Evolutionary conservation across 2,797 vertebrate species (phyloP), one percentile per base, ranked within the genome.

Genomic region (Salmo trutta): DNA sequence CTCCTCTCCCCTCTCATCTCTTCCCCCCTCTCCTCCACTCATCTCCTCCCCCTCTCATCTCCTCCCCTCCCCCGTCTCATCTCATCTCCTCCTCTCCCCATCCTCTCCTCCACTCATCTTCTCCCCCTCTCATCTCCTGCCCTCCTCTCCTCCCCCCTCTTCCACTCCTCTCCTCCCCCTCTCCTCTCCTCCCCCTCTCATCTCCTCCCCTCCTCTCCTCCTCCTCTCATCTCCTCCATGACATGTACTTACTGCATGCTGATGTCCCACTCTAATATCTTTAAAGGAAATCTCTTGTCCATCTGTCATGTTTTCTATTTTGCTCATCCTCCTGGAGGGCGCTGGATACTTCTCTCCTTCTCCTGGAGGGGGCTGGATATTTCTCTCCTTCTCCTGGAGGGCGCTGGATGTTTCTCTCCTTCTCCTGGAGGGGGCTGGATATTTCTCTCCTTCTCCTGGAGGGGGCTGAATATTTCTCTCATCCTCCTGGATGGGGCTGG

Each of bases 301-400:
- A n/a, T 79, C 91, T 90, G 89, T 91, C 88, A 85, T 89, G 90
- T 87, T 84, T 84, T 83, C 89, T 84, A 90, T 91, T 75, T 87
- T 24, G 83, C 82, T 79, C 77, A 79, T 84, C 83, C 78, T 82
- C 88, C 88, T 85, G 54, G 88, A 87, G 90, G 88, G 77, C 68
- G 41, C 64, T 73, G 73, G 83, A 59, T 89, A 88, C 90, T 89
- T 91, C 51, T 17, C 51, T 29, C 24, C 27, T 62, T 80, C 75
- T 73, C n/a, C 14, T 53, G 10, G 10, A 15, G 52, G 14, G 52
- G 24, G 24, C 24, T 24, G 24, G 24, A 24, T 24, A 24, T 24
- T 24, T 24, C 24, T 24, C 24, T 24, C 24, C 24, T 24, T 24
- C 24, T 24, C 24, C 24, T 24, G 24, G 24, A 24, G 24, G 24